Base-by-base conservation (phyloP, 1,140 invertebrate genomes). In the Drosophila seguyi region DNA sequence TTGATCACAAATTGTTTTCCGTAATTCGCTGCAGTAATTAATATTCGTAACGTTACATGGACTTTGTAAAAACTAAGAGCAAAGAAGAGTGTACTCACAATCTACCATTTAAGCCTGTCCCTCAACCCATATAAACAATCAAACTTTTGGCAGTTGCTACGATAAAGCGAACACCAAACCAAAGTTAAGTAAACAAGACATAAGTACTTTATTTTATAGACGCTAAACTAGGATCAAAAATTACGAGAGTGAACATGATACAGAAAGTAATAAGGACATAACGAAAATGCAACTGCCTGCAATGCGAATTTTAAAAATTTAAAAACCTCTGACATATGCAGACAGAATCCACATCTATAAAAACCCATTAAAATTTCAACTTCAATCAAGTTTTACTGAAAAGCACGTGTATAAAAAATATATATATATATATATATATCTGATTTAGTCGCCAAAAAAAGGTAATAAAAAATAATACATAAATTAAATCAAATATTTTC, bases 171-270 rank as follows among this genome's bases (percentile, higher is more conserved):
- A 77, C 62, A 63, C 58, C 50, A 53, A 74, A 56, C 36, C 53
- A 75, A 72, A n/a, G 38, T 34, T 41, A 74, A 74, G 36, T 42
- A 71, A 71, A 63, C 66, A 82, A 75, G 78, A 85, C 85, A 79
- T 65, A 80, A 63, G 42, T 78, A 81, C 68, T 80, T 87, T 84
- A 88, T 88, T 88, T 87, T 80, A 75, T 81, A 78, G 75, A 56
- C 57, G 69, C 63, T 59, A 50, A 65, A 45, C 71, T 63, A 71
- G 61, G 53, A 22, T 38, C 52, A 66, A 63, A n/a, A 59, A 60
- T 50, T 36, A 79, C 41, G 25, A 48, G 31, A 57, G 14, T 39
- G 27, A 34, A 81, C 50, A 50, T 18, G 16, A 27, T 47, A 47
- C 45, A 10, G 25, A n/a, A 29, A 10, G 41, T 48, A 50, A 44